phyloP scores from a whole-genome alignment of 2,113 vertebrate species.

The Serinus canaria region DNA sequence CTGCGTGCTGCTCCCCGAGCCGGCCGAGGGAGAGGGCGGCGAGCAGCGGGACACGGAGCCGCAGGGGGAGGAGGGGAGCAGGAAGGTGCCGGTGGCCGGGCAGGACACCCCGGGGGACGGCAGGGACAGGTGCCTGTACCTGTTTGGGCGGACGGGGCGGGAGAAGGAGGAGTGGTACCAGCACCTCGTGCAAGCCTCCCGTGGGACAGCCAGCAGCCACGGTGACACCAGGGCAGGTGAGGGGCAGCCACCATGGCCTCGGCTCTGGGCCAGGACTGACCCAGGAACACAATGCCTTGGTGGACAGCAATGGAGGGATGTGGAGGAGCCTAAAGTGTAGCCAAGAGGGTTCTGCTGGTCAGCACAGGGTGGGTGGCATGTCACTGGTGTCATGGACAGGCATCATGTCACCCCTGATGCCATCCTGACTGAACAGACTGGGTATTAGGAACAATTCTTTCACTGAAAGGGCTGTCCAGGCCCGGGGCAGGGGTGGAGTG shows the following conservation, averaged over 20 bases:
- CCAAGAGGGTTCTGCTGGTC: neutral
- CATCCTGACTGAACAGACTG: neutral
- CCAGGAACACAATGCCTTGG: neutral
- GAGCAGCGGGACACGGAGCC: constrained; percentile 15
- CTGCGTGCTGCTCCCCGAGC: constrained; percentile 74
- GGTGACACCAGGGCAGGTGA: constrained; percentile 67
- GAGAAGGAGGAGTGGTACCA: constrained; percentile 92
- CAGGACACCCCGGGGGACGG: neutral
- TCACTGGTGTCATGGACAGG: accelerated
- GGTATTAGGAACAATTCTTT: neutral
- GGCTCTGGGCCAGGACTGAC: neutral
- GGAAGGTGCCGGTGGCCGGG: neutral
- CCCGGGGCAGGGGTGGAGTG: neutral
- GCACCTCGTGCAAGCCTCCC: constrained; percentile 73
- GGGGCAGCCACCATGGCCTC: neutral
- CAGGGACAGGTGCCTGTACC: constrained; percentile 72
- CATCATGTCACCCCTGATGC: accelerated
- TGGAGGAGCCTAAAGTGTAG: neutral
- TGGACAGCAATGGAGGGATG: neutral
- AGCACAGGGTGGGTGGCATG: neutral
- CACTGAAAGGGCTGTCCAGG: neutral
- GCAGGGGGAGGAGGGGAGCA: neutral
- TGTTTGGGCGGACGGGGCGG: constrained; percentile 85
- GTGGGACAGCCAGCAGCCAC: constrained; percentile 23
- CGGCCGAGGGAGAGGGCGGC: neutral